Evolutionary conservation across 2,888 invertebrate species (phyloP).

Genomic region (Tachystola acroxantha): DNA sequence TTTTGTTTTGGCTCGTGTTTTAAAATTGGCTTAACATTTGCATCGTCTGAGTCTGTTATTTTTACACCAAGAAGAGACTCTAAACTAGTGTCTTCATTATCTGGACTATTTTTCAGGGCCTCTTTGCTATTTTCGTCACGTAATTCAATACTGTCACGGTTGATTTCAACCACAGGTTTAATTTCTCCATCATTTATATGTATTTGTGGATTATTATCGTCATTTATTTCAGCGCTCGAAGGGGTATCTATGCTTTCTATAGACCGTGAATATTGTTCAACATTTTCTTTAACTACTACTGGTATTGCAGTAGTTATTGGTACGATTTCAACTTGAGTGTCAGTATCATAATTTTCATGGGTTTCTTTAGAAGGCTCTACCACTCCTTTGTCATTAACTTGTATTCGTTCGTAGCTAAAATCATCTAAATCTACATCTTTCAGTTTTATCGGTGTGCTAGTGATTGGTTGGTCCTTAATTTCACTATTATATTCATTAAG

Average conservation of each 20-base stretch:
- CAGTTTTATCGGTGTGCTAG: constrained; percentile 21
- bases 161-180: constrained; percentile 62
- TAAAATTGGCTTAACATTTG: constrained; percentile 27
- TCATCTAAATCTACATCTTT: constrained; percentile 46
- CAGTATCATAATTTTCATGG: constrained; percentile 24
- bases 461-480: constrained; percentile 4
- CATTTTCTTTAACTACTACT: constrained; percentile 9
- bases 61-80: constrained; percentile 36
- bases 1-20: constrained; percentile 20
- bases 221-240: constrained; percentile 20
- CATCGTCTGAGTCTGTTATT: constrained; percentile 22
- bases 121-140: constrained; percentile 18
- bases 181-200: constrained; percentile 56
- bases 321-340: constrained; percentile 23
- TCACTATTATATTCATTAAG: not conserved
- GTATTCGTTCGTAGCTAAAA: constrained; percentile 46
- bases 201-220: constrained; percentile 25
- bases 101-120: constrained; percentile 18
- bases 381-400: constrained; percentile 38
- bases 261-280: constrained; percentile 18
- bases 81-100: constrained; percentile 31
- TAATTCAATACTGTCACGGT: constrained; percentile 36
- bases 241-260: constrained; percentile 18
- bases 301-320: constrained; percentile 21
- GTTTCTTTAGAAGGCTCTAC: constrained; percentile 31